These are phyloP conservation scores for Rhaphigaster nebulosa DNA, from an alignment of 2,888 invertebrate genomes.

Conservation along the genomic window DNA sequence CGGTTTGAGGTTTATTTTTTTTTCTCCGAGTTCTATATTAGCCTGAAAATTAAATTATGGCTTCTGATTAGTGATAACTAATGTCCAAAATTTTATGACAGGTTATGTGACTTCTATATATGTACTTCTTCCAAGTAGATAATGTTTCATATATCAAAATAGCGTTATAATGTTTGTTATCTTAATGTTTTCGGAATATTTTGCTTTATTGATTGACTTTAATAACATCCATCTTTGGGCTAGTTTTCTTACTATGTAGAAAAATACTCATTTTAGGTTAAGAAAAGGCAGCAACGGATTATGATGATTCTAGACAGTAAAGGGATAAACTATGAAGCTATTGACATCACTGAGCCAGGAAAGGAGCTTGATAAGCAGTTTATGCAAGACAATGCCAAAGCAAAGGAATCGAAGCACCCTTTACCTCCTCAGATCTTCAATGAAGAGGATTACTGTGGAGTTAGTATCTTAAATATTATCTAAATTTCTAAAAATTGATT, in stretches of 20 bases:
- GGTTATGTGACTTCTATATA: constrained; percentile 15
- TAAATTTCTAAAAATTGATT: background rate
- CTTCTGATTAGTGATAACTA: background rate
- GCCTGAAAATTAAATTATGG: background rate
- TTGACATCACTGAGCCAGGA: constrained; percentile 96
- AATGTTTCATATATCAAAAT: constrained; percentile 16
- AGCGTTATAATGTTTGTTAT: constrained; percentile 7
- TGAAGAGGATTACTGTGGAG: constrained; percentile 93
- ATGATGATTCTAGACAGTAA: constrained; percentile 94
- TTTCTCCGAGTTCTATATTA: background rate
- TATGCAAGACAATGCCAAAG: constrained; percentile 90
- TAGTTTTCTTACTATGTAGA: constrained; percentile 46
- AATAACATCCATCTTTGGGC: background rate
- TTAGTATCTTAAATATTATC: constrained; percentile 70
- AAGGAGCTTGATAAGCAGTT: constrained; percentile 89
- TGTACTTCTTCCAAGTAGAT: constrained; percentile 45
- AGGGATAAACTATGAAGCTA: constrained; percentile 87
- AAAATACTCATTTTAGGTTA: constrained; percentile 78
- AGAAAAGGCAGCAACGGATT: constrained; percentile 95
- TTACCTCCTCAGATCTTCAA: constrained; percentile 96
- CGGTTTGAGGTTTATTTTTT: constrained; percentile 35
- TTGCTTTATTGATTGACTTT: constrained; percentile 67
- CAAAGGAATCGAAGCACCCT: constrained; percentile 82
- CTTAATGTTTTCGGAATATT: background rate
- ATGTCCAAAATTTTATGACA: background rate